Evolutionary conservation across 2,797 vertebrate species (phyloP).

Genomic region (Scomberomorus guttatus): DNA sequence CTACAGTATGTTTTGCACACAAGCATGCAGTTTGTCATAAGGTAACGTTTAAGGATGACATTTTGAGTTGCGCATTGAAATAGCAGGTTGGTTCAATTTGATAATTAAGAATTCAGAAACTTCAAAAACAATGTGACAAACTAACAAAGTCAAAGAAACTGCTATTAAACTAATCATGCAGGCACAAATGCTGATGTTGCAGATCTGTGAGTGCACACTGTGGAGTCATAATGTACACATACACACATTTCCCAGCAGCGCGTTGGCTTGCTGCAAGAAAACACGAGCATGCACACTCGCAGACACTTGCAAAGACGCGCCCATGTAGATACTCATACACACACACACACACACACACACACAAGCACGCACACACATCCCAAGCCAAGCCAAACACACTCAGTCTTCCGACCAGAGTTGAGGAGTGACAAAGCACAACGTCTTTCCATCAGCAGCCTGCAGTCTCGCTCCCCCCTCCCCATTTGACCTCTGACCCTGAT

Average conservation of each 20-base stretch:
- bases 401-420: slow-evolving; percentile 49
- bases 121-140: background rate
- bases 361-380: slow-evolving; percentile 36
- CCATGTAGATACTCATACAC: background rate
- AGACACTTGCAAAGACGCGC: slow-evolving; percentile 3
- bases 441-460: slow-evolving; percentile 74
- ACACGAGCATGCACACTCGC: slow-evolving; percentile 34
- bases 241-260: slow-evolving; percentile 62
- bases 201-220: slow-evolving; percentile 34
- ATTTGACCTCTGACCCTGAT: slow-evolving; percentile 80
- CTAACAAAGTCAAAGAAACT: background rate
- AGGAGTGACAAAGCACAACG: slow-evolving; percentile 77
- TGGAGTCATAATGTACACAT: slow-evolving; percentile 54
- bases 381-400: slow-evolving; percentile 59
- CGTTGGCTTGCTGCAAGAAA: slow-evolving; percentile 53
- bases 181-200: slow-evolving; percentile 42
- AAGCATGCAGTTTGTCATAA: background rate
- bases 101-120: background rate
- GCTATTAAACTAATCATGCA: slow-evolving; percentile 10
- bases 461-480: slow-evolving; percentile 51
- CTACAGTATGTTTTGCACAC: background rate
- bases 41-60: background rate
- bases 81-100: background rate
- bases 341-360: slow-evolving; percentile 25
- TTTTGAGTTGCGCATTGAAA: background rate